phyloP scores from a whole-genome alignment of 2,797 vertebrate genomes.

The Nyctalus aviator region DNA sequence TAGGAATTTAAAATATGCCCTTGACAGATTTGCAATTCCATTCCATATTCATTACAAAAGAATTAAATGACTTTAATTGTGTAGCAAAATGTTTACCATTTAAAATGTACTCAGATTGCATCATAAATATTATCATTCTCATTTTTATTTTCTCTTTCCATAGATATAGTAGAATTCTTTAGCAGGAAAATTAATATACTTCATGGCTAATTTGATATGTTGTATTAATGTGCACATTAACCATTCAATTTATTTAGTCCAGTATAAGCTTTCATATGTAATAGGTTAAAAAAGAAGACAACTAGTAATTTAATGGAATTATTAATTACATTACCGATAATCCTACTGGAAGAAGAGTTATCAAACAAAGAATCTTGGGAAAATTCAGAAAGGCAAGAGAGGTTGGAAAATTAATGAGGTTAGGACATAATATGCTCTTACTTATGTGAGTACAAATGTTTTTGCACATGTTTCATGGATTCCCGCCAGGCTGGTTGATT shows the following conservation, averaged over 20 bases:
- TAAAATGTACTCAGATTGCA: conserved; percentile 37
- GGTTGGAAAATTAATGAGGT: not conserved
- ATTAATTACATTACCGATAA: conserved; percentile 40
- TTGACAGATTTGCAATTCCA: conserved; percentile 42
- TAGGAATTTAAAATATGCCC: conserved; percentile 11
- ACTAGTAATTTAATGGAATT: conserved; percentile 52
- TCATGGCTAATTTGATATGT: conserved; percentile 14
- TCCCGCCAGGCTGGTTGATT: not conserved
- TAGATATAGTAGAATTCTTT: conserved; percentile 38
- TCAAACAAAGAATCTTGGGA: conserved; percentile 13
- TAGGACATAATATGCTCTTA: not conserved
- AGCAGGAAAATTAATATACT: not conserved
- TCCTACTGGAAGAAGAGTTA: not conserved
- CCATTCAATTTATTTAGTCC: conserved; percentile 10
- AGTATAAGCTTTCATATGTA: conserved; percentile 44
- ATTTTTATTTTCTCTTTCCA: conserved; percentile 42
- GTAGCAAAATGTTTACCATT: conserved; percentile 21
- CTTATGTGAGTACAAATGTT: not conserved
- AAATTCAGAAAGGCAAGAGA: conserved; percentile 42
- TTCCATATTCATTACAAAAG: conserved; percentile 35
- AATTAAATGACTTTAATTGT: conserved; percentile 56
- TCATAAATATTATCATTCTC: conserved; percentile 16
- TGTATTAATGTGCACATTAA: conserved; percentile 28
- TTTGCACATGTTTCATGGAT: not conserved
- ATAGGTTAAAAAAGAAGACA: conserved; percentile 43